Percentiles rank a stretch among this genome's conserved stretches.
phyloP scores from a whole-genome alignment of 2,888 invertebrate species.

The Listrodromus nycthemerus region DNA sequence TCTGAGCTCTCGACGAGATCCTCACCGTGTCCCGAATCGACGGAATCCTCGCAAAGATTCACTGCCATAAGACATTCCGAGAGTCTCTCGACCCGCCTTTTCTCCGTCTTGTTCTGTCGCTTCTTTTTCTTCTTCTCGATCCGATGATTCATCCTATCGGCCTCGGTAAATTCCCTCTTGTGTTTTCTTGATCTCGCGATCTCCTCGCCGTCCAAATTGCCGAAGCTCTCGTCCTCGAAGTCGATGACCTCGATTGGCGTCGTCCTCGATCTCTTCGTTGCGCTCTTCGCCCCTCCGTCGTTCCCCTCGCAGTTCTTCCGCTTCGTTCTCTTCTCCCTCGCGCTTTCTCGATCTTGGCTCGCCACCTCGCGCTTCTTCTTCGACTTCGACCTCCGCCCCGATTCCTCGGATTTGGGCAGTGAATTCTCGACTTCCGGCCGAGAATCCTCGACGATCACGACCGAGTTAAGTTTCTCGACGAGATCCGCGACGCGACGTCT shows the following conservation, averaged over 20 bases:
- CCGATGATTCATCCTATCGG: conserved; percentile 60
- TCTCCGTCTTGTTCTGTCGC: conserved; percentile 42
- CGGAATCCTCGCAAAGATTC: conserved; percentile 53
- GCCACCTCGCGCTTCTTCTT: conserved; percentile 17
- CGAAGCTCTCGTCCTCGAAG: background rate
- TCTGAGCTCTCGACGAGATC: conserved; percentile 40
- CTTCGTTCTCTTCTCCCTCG: background rate
- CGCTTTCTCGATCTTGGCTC: background rate
- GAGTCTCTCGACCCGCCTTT: conserved; percentile 60
- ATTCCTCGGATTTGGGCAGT: background rate
- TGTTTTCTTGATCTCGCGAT: background rate
- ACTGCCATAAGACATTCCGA: conserved; percentile 64
- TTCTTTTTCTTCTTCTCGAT: conserved; percentile 65
- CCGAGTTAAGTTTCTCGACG: conserved; percentile 68
- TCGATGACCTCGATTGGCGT: background rate
- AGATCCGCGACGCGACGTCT: conserved; percentile 72
- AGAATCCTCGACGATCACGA: conserved; percentile 67
- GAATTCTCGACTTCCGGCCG: conserved; percentile 34
- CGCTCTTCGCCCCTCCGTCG: conserved; percentile 15
- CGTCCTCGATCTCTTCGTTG: conserved; percentile 16
- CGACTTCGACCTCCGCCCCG: conserved; percentile 35
- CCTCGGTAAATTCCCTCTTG: conserved; percentile 36
- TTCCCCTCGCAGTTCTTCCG: conserved; percentile 5
- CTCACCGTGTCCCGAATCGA: conserved; percentile 46
- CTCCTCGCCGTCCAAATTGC: conserved; percentile 28